Base-by-base conservation (phyloP, 2,797 vertebrate genomes). In the Trichosurus vulpecula region DNA sequence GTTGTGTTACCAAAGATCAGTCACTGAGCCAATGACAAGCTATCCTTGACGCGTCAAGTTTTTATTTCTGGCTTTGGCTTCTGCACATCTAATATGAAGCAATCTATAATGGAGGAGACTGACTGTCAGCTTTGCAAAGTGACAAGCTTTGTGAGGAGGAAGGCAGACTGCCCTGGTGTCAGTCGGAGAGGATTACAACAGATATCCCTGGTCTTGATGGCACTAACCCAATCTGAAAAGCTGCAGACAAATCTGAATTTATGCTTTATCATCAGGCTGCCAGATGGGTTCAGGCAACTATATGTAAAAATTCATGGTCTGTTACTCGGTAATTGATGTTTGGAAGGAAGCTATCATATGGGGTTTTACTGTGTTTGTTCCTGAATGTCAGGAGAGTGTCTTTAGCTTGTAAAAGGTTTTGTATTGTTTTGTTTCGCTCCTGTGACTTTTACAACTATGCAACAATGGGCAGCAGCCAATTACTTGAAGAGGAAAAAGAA, bases 1-100 rank as follows among this genome's bases (percentile, higher is more conserved):
- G 93, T 96, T 93, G 16, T 95, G 9, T 96, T 97, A 57, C 95
- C 89, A 98, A 97, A 96, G 94, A 98, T 93, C 95, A 95, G 96
- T 97, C 96, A 90, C 93, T 2, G 87, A 97, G 97, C 95, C 96
- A 89, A 94, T 96, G 96, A 98, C 97, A 97, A 97, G 95, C 93
- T 96, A 12, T 97, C 94, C 58, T 94, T 90, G 96, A 51, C 91
- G 91, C 93, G 91, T 96, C 97, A 95, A 94, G 91, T 96, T 98
- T 97, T 96, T 96, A 92, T 58, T 95, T 91, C 81, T 97, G 91
- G 94, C 97, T 96, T 97, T 93, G 93, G 93, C 95, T 91, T 92
- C 90, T 93, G 91, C 11, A 91, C 93, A 97, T 96, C 93, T 96
- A 74, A 52, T 92, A 41, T 96, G 97, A 92, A 96, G 96, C 95